phyloP scores from a whole-genome alignment of 2,113 vertebrate species.

The Otolemur garnettii region DNA sequence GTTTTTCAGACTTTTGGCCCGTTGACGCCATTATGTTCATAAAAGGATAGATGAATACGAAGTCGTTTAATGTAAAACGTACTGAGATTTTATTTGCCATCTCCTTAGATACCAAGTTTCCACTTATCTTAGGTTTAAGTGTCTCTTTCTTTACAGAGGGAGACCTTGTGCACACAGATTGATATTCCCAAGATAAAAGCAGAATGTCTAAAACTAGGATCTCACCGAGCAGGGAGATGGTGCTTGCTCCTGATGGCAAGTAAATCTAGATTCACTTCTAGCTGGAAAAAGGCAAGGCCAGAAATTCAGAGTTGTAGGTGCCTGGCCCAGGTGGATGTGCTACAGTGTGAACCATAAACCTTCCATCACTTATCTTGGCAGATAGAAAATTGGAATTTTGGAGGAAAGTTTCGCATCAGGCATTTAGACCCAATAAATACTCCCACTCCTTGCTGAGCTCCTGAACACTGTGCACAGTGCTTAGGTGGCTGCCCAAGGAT shows the following conservation, averaged over 20 bases:
- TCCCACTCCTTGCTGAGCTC: not conserved
- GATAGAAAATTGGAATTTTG: constrained; percentile 72
- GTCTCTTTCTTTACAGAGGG: constrained; percentile 9
- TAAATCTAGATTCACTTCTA: constrained; percentile 55
- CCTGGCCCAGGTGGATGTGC: not conserved
- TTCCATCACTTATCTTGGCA: constrained; percentile 72
- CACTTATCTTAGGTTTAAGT: not conserved
- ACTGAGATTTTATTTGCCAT: not conserved
- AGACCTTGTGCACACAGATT: not conserved
- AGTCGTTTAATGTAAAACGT: not conserved
- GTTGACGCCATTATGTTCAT: not conserved
- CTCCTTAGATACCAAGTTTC: not conserved
- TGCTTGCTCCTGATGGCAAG: not conserved
- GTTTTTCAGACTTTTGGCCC: not conserved
- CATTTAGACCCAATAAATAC: constrained; percentile 23
- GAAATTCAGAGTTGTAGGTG: constrained; percentile 55
- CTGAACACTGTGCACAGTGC: accelerated
- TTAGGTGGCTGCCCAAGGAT: not conserved
- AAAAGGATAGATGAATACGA: not conserved
- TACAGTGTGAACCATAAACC: constrained; percentile 6
- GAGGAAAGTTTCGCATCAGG: constrained; percentile 36
- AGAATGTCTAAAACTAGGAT: not conserved
- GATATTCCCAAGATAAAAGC: constrained; percentile 29
- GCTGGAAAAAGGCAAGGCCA: constrained; percentile 10
- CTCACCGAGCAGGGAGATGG: not conserved